Evolutionary conservation across 2,797 vertebrate genomes (phyloP).

Genomic region (Podarcis lilfordi): DNA sequence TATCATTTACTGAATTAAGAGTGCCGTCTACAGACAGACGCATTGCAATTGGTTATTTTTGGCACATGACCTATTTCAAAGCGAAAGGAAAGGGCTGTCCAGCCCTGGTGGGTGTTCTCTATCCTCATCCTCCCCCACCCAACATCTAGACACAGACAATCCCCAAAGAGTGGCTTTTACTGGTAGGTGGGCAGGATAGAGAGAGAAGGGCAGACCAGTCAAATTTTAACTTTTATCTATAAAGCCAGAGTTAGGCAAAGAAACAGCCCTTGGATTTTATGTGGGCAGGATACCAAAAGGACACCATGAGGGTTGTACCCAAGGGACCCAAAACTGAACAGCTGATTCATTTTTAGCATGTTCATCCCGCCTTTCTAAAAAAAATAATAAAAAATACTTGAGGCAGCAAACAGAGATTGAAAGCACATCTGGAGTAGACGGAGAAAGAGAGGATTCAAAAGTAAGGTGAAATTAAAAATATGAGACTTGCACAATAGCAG

Average conservation of each 20-base stretch:
- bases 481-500: no score
- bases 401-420: neutral
- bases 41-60: neutral
- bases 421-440: neutral
- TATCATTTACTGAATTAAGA: neutral
- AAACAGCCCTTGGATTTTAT: neutral
- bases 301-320: no score
- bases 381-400: neutral
- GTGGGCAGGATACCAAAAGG: neutral
- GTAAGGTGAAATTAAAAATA: neutral
- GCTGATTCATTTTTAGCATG: neutral
- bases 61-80: constrained; percentile 17
- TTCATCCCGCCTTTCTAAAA: neutral
- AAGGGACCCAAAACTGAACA: neutral
- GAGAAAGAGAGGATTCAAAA: neutral
- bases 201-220: neutral
- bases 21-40: neutral
- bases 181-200: fast-evolving
- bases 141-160: fast-evolving
- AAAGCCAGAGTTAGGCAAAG: neutral
- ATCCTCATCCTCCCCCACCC: no score
- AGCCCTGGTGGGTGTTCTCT: neutral
- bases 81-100: neutral
- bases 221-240: neutral
- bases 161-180: neutral